Evolutionary conservation across 2,888 invertebrate species (phyloP), one percentile per base, ranked within the genome.

Genomic region (Sycophila texana): DNA sequence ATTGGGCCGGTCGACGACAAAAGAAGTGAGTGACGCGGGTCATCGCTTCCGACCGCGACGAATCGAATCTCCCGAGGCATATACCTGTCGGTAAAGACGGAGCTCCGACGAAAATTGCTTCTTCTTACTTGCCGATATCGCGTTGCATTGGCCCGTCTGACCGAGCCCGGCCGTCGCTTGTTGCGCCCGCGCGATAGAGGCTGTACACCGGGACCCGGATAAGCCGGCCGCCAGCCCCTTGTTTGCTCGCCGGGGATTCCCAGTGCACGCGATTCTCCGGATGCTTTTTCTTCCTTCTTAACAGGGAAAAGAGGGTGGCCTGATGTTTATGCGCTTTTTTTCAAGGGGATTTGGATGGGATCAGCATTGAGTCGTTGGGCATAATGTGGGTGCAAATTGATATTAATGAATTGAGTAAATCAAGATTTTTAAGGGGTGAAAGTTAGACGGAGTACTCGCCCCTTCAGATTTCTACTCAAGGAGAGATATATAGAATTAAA

Each of bases 101-200:
- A 65, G 63, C 63, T 70, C 65, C 16, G 20, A 63, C 77, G 77
- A 71, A 77, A 77, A 77, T 77, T 77, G 71, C 71, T 39, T 60
- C 55, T 47, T 55, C 53, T 16, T 70, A 26, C 53, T 39, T 39
- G 18, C 39, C 39, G 13, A 53, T 4, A 68, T 68, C 68, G 68
- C 71, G 49, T 71, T 71, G 60, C 71, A 49, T 71, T 58, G 58
- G 71, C 71, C 71, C 55, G 39, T 10, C 57, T 22, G 39, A 57
- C 67, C 67, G 60, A n/a, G 71, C 26, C 22, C 30, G 12, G 68
- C 30, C 18, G n/a, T 7, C n/a, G 77, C 77, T 77, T 72, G 72
- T 77, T 77, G 72, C 70, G 57, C 49, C 12, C 72, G 30, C 18
- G 51, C 16, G 39, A 39, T 4, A 5, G 39, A 39, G 5, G 39